phyloP scores from a whole-genome alignment of 2,797 vertebrate genomes.

The Tauraco hartlaubi region DNA sequence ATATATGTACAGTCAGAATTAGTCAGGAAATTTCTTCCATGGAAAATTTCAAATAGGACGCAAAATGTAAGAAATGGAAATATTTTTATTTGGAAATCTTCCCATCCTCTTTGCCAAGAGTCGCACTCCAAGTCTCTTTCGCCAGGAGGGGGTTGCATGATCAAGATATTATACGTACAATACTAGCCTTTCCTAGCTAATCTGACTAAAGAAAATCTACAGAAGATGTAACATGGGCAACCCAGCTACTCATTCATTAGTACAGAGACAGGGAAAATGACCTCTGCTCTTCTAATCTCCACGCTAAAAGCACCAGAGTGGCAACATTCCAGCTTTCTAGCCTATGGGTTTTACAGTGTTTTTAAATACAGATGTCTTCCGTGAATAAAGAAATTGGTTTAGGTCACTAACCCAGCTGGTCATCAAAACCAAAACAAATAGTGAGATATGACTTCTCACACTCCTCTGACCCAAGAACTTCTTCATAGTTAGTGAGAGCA shows the following conservation, averaged over 20 bases:
- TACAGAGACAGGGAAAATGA: not conserved
- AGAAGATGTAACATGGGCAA: not conserved
- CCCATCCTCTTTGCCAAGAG: not conserved
- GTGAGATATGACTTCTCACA: not conserved
- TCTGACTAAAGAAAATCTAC: not conserved
- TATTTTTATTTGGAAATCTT: not conserved
- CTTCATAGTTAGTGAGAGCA: not conserved
- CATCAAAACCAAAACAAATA: not conserved
- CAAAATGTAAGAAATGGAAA: not conserved
- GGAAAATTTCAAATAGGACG: not conserved
- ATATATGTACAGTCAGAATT: not conserved
- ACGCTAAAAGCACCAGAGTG: not conserved
- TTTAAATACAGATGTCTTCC: not conserved
- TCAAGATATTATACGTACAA: not conserved
- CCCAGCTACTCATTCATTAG: not conserved
- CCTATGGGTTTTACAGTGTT: not conserved
- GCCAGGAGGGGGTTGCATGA: rapidly evolving
- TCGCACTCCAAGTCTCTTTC: not conserved
- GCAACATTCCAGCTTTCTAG: not conserved
- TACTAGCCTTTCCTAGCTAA: not conserved
- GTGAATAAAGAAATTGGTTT: not conserved
- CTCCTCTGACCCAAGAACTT: not conserved
- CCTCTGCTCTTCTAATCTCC: not conserved
- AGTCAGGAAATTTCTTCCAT: not conserved
- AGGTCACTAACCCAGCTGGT: not conserved